phyloP scores from a whole-genome alignment of 2,113 vertebrate genomes.

The Podarcis cretensis region DNA sequence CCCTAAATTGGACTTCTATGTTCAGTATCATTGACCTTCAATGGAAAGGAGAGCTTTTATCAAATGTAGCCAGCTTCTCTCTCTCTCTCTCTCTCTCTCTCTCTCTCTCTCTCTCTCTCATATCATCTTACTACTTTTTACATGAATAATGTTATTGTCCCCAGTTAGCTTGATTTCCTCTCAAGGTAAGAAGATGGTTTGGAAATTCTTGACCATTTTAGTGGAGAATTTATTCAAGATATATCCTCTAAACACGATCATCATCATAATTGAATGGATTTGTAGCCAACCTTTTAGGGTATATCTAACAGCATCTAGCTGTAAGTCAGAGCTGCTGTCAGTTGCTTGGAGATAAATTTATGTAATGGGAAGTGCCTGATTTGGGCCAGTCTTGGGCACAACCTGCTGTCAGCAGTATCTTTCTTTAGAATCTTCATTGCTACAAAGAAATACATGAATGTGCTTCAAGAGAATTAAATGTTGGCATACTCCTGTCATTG shows the following conservation, averaged over 20 bases:
- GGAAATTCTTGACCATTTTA: neutral
- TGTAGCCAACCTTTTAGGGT: neutral
- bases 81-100: neutral
- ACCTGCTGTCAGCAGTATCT: neutral
- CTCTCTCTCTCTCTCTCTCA: neutral
- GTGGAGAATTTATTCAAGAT: neutral
- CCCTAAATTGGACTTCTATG: neutral
- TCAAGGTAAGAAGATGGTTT: too few species aligned
- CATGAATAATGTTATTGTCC: accelerated
- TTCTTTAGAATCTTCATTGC: neutral
- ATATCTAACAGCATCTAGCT: neutral
- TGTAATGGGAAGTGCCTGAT: too few species aligned
- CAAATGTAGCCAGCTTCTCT: neutral
- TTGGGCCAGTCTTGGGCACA: neutral
- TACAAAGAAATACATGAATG: neutral
- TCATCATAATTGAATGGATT: neutral
- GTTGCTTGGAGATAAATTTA: neutral
- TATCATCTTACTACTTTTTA: neutral
- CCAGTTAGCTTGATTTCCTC: neutral
- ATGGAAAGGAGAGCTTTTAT: neutral
- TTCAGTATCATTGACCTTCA: neutral
- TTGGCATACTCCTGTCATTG: neutral
- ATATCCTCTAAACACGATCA: neutral
- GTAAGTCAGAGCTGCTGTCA: neutral
- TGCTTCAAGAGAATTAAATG: neutral